These are phyloP conservation scores for Acromyrmex echinatior DNA, from an alignment of 1,140 invertebrate genomes.

Conservation along the genomic window DNA sequence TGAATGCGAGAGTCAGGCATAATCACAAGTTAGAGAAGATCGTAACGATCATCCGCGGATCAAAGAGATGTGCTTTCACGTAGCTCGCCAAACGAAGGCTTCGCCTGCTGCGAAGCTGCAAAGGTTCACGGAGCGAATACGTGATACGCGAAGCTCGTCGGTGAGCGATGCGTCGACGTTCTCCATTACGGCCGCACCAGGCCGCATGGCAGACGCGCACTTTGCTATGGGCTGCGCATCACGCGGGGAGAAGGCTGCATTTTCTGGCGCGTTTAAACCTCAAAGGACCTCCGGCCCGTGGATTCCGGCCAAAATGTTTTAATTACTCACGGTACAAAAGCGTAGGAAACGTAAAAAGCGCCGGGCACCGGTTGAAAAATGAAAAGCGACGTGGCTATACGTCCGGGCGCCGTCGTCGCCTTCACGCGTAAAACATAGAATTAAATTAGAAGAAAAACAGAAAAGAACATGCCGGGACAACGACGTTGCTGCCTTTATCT, in stretches of 20 bases:
- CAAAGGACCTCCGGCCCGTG: conserved; percentile 76
- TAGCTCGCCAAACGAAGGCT: conserved; percentile 43
- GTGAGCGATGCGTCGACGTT: conserved; percentile 22
- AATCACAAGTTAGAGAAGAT: conserved; percentile 60
- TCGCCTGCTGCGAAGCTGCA: conserved; percentile 1
- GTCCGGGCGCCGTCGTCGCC: conserved; percentile 40
- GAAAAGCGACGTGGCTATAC: conserved; percentile 69
- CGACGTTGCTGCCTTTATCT: conserved; percentile 60
- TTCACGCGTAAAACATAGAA: conserved; percentile 69
- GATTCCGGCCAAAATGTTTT: conserved; percentile 80
- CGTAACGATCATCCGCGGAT: conserved; percentile 58
- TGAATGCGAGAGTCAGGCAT: conserved; percentile 24
- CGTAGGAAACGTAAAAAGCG: conserved; percentile 63
- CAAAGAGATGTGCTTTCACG: conserved; percentile 56
- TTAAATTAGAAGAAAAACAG: conserved; percentile 70
- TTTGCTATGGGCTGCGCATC: conserved; percentile 18
- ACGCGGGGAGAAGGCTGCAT: conserved; percentile 69
- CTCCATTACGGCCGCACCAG: conserved; percentile 32
- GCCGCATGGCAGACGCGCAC: conserved; percentile 26
- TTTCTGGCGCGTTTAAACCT: conserved; percentile 77
- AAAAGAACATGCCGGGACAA: conserved; percentile 56
- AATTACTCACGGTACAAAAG: conserved; percentile 81
- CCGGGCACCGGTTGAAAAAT: conserved; percentile 64
- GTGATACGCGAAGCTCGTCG: conserved; percentile 40
- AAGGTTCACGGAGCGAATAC: conserved; percentile 56